Evolutionary conservation across 2,888 invertebrate genomes (phyloP).

Genomic region (Brachypalpus laphriformis): DNA sequence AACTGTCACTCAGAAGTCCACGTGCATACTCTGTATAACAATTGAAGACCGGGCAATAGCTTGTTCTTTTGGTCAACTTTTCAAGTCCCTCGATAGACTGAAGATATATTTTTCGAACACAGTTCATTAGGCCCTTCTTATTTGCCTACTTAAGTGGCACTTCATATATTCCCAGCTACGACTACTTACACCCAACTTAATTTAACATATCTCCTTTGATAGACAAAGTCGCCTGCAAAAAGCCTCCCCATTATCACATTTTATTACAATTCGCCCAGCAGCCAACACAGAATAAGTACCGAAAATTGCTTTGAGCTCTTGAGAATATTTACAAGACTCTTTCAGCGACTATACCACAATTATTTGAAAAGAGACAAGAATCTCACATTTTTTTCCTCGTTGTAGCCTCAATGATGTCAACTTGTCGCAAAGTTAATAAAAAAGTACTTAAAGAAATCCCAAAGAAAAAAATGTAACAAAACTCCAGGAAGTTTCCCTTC

Average conservation of each 20-base stretch:
- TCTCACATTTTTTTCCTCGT: constrained; percentile 2
- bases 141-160: neutral
- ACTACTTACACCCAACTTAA: neutral
- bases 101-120: too few relatives aligned
- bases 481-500: constrained; percentile 23
- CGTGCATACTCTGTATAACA: too few relatives aligned
- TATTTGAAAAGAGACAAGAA: constrained; percentile 38
- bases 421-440: constrained; percentile 67
- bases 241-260: neutral
- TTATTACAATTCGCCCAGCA: neutral
- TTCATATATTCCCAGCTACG: neutral
- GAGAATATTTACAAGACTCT: neutral
- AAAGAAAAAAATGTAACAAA: neutral
- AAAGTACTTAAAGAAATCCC: constrained; percentile 62
- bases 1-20: too few relatives aligned
- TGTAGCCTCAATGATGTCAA: constrained; percentile 42
- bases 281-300: neutral
- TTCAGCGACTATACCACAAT: constrained; percentile 4
- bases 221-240: neutral
- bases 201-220: neutral
- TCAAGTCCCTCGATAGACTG: too few relatives aligned
- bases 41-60: too few relatives aligned
- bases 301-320: constrained; percentile 1
- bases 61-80: too few relatives aligned
- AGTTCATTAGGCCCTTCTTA: neutral